These are phyloP conservation scores for Mantis religiosa DNA, from an alignment of 2,888 invertebrate genomes.

Conservation along the genomic window DNA sequence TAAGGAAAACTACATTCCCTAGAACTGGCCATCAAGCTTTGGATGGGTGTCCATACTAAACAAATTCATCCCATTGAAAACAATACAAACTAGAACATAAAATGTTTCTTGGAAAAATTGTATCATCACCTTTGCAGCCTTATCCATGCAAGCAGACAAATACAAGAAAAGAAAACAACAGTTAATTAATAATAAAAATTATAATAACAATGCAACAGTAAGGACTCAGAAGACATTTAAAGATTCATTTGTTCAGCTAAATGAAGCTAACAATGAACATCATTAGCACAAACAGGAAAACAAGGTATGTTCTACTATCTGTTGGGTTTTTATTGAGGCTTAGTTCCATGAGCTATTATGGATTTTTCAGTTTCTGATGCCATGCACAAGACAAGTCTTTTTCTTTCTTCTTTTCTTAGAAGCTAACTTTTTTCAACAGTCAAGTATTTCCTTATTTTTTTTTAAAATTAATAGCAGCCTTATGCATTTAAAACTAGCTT, in stretches of 20 bases:
- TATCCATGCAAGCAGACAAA: conserved; percentile 39
- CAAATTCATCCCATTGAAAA: not conserved
- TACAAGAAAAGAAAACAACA: conserved; percentile 33
- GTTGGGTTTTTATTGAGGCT: not conserved
- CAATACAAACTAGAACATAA: conserved; percentile 14
- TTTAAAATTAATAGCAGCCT: not conserved
- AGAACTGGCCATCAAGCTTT: not conserved
- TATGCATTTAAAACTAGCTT: not conserved
- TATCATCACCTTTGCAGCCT: conserved; percentile 40
- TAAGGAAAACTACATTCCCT: not conserved
- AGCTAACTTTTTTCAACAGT: no score
- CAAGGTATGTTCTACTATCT: not conserved
- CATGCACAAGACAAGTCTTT: not conserved
- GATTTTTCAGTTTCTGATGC: not conserved
- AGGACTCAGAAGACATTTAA: conserved; percentile 11
- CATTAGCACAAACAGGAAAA: conserved; percentile 2
- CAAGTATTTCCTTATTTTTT: no score
- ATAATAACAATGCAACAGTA: conserved; percentile 24
- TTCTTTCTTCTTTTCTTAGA: not conserved
- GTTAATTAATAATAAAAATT: conserved; percentile 17
- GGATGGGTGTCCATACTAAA: not conserved
- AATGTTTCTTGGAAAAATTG: conserved; percentile 5
- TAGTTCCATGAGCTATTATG: not conserved
- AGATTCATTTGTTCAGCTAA: conserved; percentile 9
- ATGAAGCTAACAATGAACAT: conserved; percentile 13